Base-by-base conservation (phyloP, 2,113 vertebrate genomes). In the Sarotherodon lohbergeri region DNA sequence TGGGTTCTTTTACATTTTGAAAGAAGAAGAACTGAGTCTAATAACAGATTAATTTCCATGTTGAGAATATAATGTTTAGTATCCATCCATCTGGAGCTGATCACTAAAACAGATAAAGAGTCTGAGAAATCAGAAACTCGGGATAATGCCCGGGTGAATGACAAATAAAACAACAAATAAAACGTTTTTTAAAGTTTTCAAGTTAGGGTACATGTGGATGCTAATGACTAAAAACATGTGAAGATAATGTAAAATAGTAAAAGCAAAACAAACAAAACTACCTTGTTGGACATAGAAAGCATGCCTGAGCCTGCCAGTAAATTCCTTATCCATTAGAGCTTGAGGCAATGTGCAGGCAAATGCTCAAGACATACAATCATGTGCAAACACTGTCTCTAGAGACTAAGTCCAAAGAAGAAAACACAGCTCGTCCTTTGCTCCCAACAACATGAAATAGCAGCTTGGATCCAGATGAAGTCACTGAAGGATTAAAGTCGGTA, bases 401-500 rank as follows among this genome's bases (percentile, higher is more conserved):
- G 57, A 88, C 48, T 80, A 8, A 82, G 59, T 63, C 82, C 52
- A 66, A 5, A 63, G 48, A 84, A 55, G 76, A 91, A 83, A 87
- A 91, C 59, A 87, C 82, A 85, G 76, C 48, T 84, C 7, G 10
- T 13, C 29, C 41, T 80, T 57, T 81, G 52, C 80, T 82, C 78
- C 63, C 56, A 56, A 76, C 68, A 34, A 71, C 78, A 34, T 54
- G 52, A 66, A 85, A 82, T 39, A 52, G 73, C 55, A 79, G 82
- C 41, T n/a, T 39, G 19, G 87, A 89, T 87, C 84, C 56, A 80
- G 19, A 76, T 6, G 14, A 32, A 81, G 84, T 71, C 89, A 91
- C 90, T 93, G 90, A 94, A 88, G 89, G 94, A 93, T 93, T 89
- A 91, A 78, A 61, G 55, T 90, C 83, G 56, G 86, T 92, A 90